Evolutionary conservation across 2,113 vertebrate species (phyloP), one percentile per base, ranked within the genome.

Genomic region (Ifrita kowaldi): DNA sequence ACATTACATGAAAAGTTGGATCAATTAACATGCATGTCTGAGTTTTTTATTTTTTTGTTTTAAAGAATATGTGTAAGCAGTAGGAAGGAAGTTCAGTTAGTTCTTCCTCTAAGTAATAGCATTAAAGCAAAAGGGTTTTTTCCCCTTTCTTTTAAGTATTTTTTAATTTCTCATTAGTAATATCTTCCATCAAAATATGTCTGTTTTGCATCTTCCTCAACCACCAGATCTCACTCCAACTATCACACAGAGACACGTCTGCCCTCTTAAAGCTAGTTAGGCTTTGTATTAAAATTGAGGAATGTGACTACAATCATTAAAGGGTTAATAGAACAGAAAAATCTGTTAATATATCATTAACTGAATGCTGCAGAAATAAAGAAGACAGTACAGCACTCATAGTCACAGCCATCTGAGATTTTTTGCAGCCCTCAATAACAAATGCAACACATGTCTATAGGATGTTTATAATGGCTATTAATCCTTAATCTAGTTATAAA

Each of bases 1-100:
- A 67, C 44, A 56, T 68, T 84, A 71, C 3, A 93, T 89, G 70
- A 94, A 96, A 94, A 42, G 4, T 88, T 90, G 81, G 42, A 68
- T 82, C 39, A 93, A 57, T 76, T 90, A 97, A 95, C 88, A 95
- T 81, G 1, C 16, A 62, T 42, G 10, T 17, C 8, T 94, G 4
- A 52, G 5, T 28, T 91, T 62, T 78, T 73, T 19, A 16, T 5
- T 67, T 78, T 21, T 15, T 64, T 13, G 6, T 94, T 93, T 93
- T 17, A 41, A 94, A 85, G 8, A 91, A 26, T 15, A 23, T 16
- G 13, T 53, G 11, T 22, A 91, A 63, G 68, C 49, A 24, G 52
- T 23, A 84, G 15, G 33, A 93, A 84, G 15, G 33, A 93, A 84
- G 41, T 70, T 92, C 50, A 82, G 10, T 60, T 16, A 82, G 10